Evolutionary conservation across 2,888 invertebrate species (phyloP).

Genomic region (Dermolepida albohirtum): DNA sequence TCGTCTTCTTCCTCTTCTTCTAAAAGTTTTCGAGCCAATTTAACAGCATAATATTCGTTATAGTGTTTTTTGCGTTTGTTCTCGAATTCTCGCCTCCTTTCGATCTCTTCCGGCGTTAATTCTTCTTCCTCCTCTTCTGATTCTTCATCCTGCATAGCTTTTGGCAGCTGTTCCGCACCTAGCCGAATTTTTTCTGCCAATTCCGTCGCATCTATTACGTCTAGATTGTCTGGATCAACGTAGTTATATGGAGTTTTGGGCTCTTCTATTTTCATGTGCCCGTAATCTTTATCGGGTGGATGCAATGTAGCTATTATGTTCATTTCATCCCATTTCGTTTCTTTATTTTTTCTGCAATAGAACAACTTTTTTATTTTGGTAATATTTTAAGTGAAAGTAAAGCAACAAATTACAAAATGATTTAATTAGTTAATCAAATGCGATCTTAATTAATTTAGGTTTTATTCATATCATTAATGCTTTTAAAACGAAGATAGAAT

Average conservation of each 20-base stretch:
- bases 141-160: slow-evolving; percentile 62
- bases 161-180: slow-evolving; percentile 62
- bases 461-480: too few species aligned
- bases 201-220: slow-evolving; percentile 75
- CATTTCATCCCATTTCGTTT: slow-evolving; percentile 96
- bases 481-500: too few species aligned
- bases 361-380: background rate
- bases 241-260: slow-evolving; percentile 94
- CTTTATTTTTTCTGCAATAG: slow-evolving; percentile 63
- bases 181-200: slow-evolving; percentile 70
- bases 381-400: too few species aligned
- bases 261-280: slow-evolving; percentile 98
- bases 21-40: slow-evolving; percentile 90
- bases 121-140: slow-evolving; percentile 51
- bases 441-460: too few species aligned
- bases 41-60: slow-evolving; percentile 96
- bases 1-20: slow-evolving; percentile 91
- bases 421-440: too few species aligned
- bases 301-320: slow-evolving; percentile 98
- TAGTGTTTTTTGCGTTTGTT: slow-evolving; percentile 96
- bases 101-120: slow-evolving; percentile 68
- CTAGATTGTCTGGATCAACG: slow-evolving; percentile 68
- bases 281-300: slow-evolving; percentile 98
- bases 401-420: too few species aligned
- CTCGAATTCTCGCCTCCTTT: slow-evolving; percentile 85